phyloP scores from a whole-genome alignment of 1,140 invertebrate species.

The Oscheius sp. region DNA sequence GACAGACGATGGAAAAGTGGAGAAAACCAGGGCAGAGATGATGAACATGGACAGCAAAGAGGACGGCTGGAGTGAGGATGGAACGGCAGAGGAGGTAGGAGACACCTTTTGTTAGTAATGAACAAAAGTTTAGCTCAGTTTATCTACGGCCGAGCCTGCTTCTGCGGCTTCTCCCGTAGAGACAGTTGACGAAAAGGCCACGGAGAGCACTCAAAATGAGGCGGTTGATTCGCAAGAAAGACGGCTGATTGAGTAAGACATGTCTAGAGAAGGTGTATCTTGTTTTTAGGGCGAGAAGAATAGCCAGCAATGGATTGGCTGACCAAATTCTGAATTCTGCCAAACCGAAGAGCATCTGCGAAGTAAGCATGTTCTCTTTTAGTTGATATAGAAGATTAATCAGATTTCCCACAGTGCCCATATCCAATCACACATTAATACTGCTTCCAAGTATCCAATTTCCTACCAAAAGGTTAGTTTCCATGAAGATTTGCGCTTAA shows the following conservation, averaged over 20 bases:
- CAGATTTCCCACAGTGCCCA: conserved; percentile 2
- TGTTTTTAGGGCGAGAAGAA: background rate
- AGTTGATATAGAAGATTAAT: too few relatives aligned
- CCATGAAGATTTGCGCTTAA: background rate
- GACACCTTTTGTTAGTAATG: too few relatives aligned
- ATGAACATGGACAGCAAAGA: too few relatives aligned
- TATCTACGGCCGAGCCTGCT: background rate
- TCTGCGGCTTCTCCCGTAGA: background rate
- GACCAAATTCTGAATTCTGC: background rate
- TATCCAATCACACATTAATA: background rate
- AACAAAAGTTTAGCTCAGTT: too few relatives aligned
- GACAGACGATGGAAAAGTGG: too few relatives aligned
- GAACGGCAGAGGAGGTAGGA: too few relatives aligned
- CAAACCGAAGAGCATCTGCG: conserved; percentile 2
- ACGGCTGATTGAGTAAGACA: background rate
- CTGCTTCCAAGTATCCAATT: background rate
- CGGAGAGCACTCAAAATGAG: background rate
- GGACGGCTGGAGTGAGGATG: too few relatives aligned
- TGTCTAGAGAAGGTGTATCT: background rate
- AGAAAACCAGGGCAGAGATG: too few relatives aligned
- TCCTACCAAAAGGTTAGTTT: background rate
- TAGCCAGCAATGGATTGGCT: background rate
- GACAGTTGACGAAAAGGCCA: background rate
- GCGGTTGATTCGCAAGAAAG: background rate
- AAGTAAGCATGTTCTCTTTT: too few relatives aligned